A percentile compares a stretch with the other conserved stretches of the same genome.
Evolutionary conservation across 2,113 vertebrate species (phyloP).

Genomic region (Cyprinodon brontotheroides): DNA sequence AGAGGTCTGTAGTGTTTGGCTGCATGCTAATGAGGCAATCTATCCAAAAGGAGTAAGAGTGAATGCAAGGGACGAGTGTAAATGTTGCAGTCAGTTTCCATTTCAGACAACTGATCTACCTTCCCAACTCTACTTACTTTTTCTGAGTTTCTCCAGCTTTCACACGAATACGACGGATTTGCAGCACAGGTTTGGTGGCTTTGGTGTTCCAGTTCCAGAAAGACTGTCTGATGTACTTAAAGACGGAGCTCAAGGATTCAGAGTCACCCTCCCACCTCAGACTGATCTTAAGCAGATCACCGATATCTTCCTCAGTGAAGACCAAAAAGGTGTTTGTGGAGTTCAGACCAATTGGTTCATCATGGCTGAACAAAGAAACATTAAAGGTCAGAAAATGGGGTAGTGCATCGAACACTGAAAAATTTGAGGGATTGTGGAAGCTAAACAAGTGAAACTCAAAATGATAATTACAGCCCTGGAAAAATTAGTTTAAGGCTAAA

Average conservation of each 20-base stretch:
- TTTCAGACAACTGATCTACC: neutral
- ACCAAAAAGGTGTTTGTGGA: slow-evolving; percentile 94
- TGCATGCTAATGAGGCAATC: too few species aligned
- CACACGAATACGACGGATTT: slow-evolving; percentile 88
- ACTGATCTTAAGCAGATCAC: slow-evolving; percentile 88
- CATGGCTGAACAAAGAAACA: slow-evolving; percentile 42
- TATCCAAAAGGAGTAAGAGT: too few species aligned
- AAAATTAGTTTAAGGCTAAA: too few species aligned
- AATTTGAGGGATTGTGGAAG: neutral
- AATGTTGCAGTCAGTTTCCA: neutral
- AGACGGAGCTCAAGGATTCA: slow-evolving; percentile 82
- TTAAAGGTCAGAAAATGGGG: neutral
- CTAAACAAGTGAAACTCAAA: neutral
- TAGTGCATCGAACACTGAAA: neutral
- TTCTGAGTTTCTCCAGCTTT: slow-evolving; percentile 93
- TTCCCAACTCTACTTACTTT: slow-evolving; percentile 80
- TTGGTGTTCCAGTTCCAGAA: slow-evolving; percentile 71
- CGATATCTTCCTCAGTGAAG: slow-evolving; percentile 92
- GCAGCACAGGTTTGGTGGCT: slow-evolving; percentile 70
- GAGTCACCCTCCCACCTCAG: slow-evolving; percentile 87
- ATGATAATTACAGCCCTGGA: too few species aligned
- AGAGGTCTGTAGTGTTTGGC: too few species aligned
- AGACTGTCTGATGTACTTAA: slow-evolving; percentile 79
- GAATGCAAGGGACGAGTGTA: too few species aligned
- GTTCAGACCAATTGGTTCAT: slow-evolving; percentile 79